Conservation (phyloP, 2,113 vertebrate genomes). For the Gymnocephalus cernua region DNA sequence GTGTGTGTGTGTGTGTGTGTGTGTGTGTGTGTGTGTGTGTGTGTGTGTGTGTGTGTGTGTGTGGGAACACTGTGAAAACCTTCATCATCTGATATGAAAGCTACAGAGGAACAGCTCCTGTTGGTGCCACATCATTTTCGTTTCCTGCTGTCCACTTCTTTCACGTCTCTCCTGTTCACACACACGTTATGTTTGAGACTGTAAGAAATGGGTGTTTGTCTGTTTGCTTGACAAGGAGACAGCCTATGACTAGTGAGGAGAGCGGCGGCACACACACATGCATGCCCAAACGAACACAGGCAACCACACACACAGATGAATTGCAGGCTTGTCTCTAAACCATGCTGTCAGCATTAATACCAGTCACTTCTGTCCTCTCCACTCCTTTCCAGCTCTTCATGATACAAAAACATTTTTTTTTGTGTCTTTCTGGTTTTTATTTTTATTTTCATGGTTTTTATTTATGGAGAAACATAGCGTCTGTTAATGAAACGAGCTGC, state of each 20-base stretch:
- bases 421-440: too few species aligned
- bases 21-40: neutral
- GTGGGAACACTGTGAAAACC: neutral
- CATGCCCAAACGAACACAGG: neutral
- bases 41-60: neutral
- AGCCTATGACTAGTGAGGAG: neutral
- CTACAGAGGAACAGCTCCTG: neutral
- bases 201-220: neutral
- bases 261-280: neutral
- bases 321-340: conserved; percentile 11
- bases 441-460: too few species aligned
- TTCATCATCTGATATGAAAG: conserved; percentile 23
- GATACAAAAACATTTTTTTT: neutral
- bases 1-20: neutral
- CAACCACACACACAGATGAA: conserved; percentile 17
- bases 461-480: neutral
- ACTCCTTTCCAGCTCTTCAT: neutral
- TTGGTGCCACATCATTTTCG: conserved; percentile 1
- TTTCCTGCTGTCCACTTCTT: conserved; percentile 11
- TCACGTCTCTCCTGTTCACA: neutral
- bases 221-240: conserved; percentile 12
- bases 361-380: conserved; percentile 1
- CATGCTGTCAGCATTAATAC: conserved; percentile 13
- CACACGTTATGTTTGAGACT: neutral
- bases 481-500: neutral